Conservation (phyloP, 2,888 invertebrate species). For the Ceramica pisi region DNA sequence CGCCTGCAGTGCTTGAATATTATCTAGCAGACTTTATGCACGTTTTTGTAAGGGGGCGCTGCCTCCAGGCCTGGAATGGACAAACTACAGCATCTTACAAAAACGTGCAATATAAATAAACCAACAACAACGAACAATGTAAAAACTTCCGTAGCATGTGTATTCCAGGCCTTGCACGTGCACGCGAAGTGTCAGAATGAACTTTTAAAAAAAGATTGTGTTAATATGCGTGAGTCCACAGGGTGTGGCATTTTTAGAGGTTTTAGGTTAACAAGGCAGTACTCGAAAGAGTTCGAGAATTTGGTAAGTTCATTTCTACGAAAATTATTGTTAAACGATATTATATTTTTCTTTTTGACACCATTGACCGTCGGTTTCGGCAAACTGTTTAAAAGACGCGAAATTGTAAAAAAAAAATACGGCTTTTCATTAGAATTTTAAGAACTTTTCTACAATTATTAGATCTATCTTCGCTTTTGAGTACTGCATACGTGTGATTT, state of each 20-base stretch:
- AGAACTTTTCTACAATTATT: background rate
- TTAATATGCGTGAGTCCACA: conserved; percentile 43
- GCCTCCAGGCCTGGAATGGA: conserved; percentile 15
- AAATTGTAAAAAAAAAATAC: background rate
- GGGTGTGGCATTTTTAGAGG: conserved; percentile 28
- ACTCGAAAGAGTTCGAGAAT: background rate
- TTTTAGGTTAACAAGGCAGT: conserved; percentile 12
- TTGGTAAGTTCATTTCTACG: conserved; percentile 16
- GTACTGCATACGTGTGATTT: background rate
- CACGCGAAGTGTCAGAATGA: background rate
- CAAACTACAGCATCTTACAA: conserved; percentile 12
- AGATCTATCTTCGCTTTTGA: background rate
- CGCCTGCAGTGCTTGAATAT: conserved; percentile 26
- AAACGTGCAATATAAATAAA: conserved; percentile 19
- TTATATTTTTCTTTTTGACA: background rate
- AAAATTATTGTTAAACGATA: background rate
- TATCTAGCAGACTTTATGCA: conserved; percentile 13
- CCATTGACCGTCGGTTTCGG: conserved; percentile 19
- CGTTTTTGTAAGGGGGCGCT: conserved; percentile 10
- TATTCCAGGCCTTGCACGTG: conserved; percentile 25
- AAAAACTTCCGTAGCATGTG: conserved; percentile 27
- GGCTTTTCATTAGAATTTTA: background rate
- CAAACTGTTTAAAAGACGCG: background rate
- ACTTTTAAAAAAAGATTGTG: background rate
- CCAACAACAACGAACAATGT: background rate